These are phyloP conservation scores for Chloroceryle aenea DNA, from an alignment of 2,113 vertebrate species.

Conservation along the genomic window DNA sequence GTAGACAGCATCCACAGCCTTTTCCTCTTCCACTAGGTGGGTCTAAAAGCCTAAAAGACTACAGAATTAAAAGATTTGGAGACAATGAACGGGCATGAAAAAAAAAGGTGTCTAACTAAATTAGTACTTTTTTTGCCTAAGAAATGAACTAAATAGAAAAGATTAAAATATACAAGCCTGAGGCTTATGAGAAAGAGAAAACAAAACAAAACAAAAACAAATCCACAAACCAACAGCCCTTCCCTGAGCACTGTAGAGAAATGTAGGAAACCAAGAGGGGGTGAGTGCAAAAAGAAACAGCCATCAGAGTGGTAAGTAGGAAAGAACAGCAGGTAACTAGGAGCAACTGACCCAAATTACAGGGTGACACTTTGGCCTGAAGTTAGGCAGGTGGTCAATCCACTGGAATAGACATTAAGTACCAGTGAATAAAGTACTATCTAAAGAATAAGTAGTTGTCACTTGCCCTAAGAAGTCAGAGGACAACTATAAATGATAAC, in stretches of 20 bases:
- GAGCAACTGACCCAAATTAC: not conserved
- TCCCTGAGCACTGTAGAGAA: not conserved
- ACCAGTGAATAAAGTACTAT: not conserved
- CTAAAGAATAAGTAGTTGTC: not conserved
- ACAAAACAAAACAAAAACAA: not conserved
- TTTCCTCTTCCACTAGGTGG: no score
- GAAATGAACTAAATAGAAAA: not conserved
- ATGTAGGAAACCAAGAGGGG: not conserved
- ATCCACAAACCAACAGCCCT: not conserved
- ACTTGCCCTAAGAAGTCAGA: not conserved
- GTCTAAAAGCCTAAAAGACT: not conserved
- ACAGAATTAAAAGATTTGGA: not conserved
- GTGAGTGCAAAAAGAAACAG: not conserved
- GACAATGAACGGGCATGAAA: not conserved
- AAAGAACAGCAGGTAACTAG: not conserved
- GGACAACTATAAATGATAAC: not conserved
- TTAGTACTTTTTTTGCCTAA: not conserved
- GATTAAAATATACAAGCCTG: not conserved
- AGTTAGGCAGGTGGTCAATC: not conserved
- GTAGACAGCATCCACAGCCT: no score
- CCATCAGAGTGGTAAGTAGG: not conserved
- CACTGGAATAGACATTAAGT: not conserved
- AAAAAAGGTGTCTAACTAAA: not conserved
- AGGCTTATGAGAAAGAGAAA: not conserved
- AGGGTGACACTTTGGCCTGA: not conserved